Evolutionary conservation across 2,797 vertebrate genomes (phyloP).

Genomic region (Chanos chanos): DNA sequence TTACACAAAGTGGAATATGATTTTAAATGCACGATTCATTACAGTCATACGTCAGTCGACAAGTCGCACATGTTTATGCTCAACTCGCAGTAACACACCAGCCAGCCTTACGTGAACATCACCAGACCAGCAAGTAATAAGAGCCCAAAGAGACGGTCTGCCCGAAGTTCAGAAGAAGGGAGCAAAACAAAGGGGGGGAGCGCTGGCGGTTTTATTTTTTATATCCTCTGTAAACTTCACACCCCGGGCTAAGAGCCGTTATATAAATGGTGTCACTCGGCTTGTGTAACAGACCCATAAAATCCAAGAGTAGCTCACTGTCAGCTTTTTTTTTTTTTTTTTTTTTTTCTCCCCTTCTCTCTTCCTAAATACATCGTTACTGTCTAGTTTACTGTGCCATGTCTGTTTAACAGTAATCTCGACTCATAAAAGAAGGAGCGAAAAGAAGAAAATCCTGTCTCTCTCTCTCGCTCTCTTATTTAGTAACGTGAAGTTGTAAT

Average conservation of each 20-base stretch:
- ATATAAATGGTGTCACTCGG: background rate
- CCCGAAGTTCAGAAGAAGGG: slow-evolving; percentile 18
- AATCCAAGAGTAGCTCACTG: too few relatives aligned
- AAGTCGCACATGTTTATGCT: too few relatives aligned
- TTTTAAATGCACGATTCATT: slow-evolving; percentile 19
- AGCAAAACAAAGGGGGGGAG: slow-evolving; percentile 5
- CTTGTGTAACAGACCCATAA: background rate
- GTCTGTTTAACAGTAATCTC: too few relatives aligned
- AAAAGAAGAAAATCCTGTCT: too few relatives aligned
- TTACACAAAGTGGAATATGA: slow-evolving; percentile 35
- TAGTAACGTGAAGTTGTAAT: slow-evolving; percentile 3
- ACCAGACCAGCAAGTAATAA: background rate
- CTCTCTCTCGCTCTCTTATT: background rate
- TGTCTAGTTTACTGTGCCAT: too few relatives aligned
- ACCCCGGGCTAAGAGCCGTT: background rate
- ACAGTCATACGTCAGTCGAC: slow-evolving; percentile 21
- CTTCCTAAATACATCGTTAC: too few relatives aligned
- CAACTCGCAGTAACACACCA: slow-evolving; percentile 4
- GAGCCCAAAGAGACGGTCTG: slow-evolving; percentile 25
- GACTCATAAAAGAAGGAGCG: too few relatives aligned
- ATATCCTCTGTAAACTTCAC: slow-evolving; percentile 11
- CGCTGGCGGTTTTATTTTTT: slow-evolving; percentile 17
- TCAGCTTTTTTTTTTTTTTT: too few relatives aligned
- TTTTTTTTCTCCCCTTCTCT: too few relatives aligned
- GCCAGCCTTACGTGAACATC: too few relatives aligned